Conservation (phyloP, 1,140 invertebrate species). For the Pteromalus puparum region DNA sequence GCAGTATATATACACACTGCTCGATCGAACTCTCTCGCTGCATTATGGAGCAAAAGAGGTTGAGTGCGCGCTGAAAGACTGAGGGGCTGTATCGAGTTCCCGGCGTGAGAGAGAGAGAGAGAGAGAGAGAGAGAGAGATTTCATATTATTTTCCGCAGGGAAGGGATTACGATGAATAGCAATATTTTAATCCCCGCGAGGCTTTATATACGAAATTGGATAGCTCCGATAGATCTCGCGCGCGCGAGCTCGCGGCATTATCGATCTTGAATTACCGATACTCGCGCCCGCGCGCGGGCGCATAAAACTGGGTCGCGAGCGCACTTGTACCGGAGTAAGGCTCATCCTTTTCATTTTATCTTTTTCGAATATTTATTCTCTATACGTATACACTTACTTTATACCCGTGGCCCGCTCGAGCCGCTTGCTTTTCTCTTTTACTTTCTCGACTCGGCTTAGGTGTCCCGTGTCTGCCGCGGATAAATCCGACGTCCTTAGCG, state of each 20-base stretch:
- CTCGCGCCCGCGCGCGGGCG: background rate
- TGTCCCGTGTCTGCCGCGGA: background rate
- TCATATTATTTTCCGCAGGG: conserved; percentile 72
- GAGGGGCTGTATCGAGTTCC: conserved; percentile 66
- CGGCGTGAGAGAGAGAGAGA: background rate
- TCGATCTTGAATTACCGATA: conserved; percentile 73
- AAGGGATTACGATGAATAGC: conserved; percentile 71
- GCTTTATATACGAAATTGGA: conserved; percentile 67
- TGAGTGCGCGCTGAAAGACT: conserved; percentile 56
- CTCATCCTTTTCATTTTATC: conserved; percentile 39
- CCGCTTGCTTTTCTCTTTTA: conserved; percentile 17
- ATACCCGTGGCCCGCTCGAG: background rate
- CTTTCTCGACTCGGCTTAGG: background rate
- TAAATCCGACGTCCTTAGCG: too few species aligned
- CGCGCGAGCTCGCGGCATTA: conserved; percentile 61
- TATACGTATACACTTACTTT: background rate
- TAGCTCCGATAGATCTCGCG: conserved; percentile 65
- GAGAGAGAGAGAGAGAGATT: conserved; percentile 42
- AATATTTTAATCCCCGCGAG: conserved; percentile 71
- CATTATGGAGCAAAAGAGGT: background rate
- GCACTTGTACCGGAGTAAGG: background rate
- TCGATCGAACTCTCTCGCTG: background rate
- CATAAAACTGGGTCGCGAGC: conserved; percentile 42
- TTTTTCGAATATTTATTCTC: conserved; percentile 35
- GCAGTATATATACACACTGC: background rate